Conservation (phyloP, 2,888 invertebrate species). For the Drosophila atripex region DNA sequence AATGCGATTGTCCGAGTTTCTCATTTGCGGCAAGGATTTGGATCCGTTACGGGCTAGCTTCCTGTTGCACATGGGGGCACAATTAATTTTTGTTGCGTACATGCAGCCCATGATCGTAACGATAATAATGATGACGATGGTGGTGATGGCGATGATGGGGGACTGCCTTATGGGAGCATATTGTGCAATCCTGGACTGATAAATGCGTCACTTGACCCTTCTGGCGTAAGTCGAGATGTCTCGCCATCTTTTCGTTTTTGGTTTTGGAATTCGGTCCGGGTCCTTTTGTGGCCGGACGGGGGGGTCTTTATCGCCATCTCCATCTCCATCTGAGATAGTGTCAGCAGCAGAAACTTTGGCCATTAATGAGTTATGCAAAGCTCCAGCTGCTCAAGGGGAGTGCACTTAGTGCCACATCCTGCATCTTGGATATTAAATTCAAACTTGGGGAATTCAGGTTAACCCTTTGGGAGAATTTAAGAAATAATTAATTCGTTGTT, state of each 20-base stretch:
- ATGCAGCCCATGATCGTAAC: constrained; percentile 33
- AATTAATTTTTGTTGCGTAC: constrained; percentile 68
- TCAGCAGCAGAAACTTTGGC: constrained; percentile 41
- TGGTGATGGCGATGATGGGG: constrained; percentile 21
- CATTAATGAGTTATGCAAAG: constrained; percentile 36
- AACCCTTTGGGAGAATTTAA: constrained; percentile 4
- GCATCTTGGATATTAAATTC: constrained; percentile 42
- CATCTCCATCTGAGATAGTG: constrained; percentile 34
- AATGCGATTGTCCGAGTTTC: constrained; percentile 69
- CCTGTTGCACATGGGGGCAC: constrained; percentile 61
- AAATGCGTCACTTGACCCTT: constrained; percentile 30
- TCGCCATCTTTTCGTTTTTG: not conserved
- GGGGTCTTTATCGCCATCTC: constrained; percentile 14
- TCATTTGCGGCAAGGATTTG: constrained; percentile 28
- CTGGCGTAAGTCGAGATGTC: not conserved
- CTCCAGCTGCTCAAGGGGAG: constrained; percentile 17
- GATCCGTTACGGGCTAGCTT: constrained; percentile 38
- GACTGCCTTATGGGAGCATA: constrained; percentile 25
- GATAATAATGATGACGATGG: constrained; percentile 34
- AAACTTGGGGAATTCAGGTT: constrained; percentile 23
- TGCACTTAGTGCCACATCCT: constrained; percentile 34
- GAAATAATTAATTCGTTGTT: not conserved
- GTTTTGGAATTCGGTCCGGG: constrained; percentile 10
- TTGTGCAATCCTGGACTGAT: constrained; percentile 33
- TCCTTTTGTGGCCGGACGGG: constrained; percentile 23